Conservation (phyloP, 2,888 invertebrate genomes). For the Callimorpha dominula region DNA sequence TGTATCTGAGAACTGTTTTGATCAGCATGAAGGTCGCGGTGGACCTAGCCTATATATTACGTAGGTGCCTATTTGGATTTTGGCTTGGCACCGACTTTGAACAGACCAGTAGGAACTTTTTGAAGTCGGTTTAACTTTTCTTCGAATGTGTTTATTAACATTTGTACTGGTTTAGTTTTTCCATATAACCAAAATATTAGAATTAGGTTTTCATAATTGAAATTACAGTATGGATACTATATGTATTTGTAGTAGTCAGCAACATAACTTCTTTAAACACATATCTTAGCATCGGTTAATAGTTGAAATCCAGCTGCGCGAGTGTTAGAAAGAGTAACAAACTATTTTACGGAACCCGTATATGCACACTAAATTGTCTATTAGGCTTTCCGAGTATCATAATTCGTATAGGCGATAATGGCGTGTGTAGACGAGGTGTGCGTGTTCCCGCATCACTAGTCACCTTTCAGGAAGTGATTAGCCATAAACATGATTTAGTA, state of each 20-base stretch:
- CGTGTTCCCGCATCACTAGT: slow-evolving; percentile 30
- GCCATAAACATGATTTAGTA: slow-evolving; percentile 42
- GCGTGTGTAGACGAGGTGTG: slow-evolving; percentile 25
- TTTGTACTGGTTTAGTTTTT: not conserved
- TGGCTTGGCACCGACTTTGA: no score
- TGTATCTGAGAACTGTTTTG: no score
- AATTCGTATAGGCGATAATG: slow-evolving; percentile 37
- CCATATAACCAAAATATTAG: not conserved
- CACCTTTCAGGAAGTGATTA: slow-evolving; percentile 40
- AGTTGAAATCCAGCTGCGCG: not conserved
- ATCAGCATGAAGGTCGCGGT: no score
- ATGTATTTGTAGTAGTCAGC: not conserved
- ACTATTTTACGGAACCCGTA: not conserved
- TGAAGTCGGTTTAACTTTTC: no score
- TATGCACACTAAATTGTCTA: slow-evolving; percentile 49
- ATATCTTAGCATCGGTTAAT: not conserved
- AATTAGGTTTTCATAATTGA: not conserved
- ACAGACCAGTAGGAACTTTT: no score
- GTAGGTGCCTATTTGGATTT: no score
- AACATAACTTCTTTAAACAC: not conserved
- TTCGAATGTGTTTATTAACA: not conserved
- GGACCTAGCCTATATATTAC: no score
- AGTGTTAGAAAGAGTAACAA: slow-evolving; percentile 7
- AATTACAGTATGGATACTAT: not conserved
- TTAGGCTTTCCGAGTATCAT: slow-evolving; percentile 37